Base-by-base conservation (phyloP, 2,888 invertebrate genomes). In the Lycia hirtaria region DNA sequence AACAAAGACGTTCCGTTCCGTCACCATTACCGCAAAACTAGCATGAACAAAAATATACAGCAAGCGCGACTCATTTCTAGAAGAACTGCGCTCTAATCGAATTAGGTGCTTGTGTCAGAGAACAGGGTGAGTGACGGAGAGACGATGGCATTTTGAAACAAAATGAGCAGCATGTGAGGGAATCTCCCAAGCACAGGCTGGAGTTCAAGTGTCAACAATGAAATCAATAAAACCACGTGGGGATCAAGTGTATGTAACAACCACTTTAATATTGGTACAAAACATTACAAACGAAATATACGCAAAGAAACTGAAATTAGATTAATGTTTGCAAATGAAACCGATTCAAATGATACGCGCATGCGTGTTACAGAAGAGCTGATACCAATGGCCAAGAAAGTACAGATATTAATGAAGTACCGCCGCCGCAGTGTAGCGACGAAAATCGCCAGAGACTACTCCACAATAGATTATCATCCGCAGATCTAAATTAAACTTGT, bases 321-420 rank as follows among this genome's bases (percentile, higher is more conserved):
- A 14, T 24, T 44, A 12, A 44, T 26, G 14, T 9, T 10, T 28
- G 26, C 20, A 12, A 20, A 20, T n/a, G 3, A n/a, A n/a, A 6
- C n/a, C n/a, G 20, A 14, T 19, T 9, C 15, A n/a, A 9, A 20
- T 10, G 33, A 43, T 6, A 62, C 45, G 67, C 79, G 80, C 80
- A 75, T 76, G 78, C 79, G 75, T 69, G 67, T 62, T 72, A 74
- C 62, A 62, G 64, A 57, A 57, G 57, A 64, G 60, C 69, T 67
- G 64, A 62, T 61, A 69, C 65, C 63, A 69, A n/a, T n/a, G n/a
- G n/a, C 59, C 60, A 64, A 62, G 12, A 32, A 22, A n/a, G 35
- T 15, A 26, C 68, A 55, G 60, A 63, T 66, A 66, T 64, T 47
- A 62, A 60, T 52, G 67, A 69, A 66, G 64, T 53, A 51, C 49